phyloP scores from a whole-genome alignment of 2,888 invertebrate species.

The Nephrotoma flavescens region DNA sequence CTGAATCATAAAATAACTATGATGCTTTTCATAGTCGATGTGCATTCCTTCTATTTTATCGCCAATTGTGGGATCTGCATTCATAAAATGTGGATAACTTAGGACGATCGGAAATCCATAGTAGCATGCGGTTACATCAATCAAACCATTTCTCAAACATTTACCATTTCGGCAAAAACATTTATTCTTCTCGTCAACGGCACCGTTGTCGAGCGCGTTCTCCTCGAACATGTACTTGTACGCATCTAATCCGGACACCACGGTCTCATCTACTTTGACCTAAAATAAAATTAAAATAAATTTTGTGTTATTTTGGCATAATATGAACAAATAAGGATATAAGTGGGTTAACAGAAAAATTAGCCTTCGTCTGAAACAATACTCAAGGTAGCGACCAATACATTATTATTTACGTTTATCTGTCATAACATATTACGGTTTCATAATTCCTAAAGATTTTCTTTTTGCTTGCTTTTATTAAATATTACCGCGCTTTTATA shows the following conservation, averaged over 20 bases:
- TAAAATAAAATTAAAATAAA: not conserved
- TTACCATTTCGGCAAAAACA: constrained; percentile 61
- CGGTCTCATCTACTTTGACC: constrained; percentile 32
- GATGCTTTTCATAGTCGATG: constrained; percentile 49
- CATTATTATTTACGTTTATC: not conserved
- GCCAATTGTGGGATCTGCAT: constrained; percentile 48
- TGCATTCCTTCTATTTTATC: constrained; percentile 50
- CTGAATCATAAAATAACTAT: constrained; percentile 59
- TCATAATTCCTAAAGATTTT: not conserved
- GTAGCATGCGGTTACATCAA: constrained; percentile 76
- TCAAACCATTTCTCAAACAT: constrained; percentile 58
- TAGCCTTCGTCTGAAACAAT: not conserved
- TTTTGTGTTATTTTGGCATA: not conserved
- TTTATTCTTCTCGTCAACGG: constrained; percentile 51
- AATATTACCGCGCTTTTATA: not conserved
- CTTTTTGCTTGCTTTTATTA: not conserved
- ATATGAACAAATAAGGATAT: not conserved
- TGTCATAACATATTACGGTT: not conserved
- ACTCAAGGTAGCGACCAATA: not conserved
- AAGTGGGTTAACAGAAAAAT: not conserved
- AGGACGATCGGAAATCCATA: constrained; percentile 82
- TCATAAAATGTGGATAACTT: constrained; percentile 77
- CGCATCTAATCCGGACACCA: constrained; percentile 45
- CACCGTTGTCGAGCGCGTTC: constrained; percentile 65
- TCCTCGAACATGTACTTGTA: constrained; percentile 62